A percentile compares a stretch with the other conserved stretches of the same genome.
Evolutionary conservation across 2,888 invertebrate species (phyloP).

Genomic region (Herminia tarsipennalis): DNA sequence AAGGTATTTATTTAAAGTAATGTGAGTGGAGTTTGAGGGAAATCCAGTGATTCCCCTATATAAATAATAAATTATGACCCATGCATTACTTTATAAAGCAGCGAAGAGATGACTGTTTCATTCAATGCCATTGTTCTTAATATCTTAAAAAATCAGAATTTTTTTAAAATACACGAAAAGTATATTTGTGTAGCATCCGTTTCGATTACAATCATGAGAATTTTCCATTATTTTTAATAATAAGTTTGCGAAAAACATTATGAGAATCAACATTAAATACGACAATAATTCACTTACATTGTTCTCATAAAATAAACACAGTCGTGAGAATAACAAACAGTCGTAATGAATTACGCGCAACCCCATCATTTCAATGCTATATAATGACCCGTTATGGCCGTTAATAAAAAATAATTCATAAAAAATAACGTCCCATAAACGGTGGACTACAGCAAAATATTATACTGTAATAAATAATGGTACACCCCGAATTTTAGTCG

Average conservation of each 20-base stretch:
- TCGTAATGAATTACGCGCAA: conserved; percentile 68
- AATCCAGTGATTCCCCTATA: too few species aligned
- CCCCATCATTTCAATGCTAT: conserved; percentile 73
- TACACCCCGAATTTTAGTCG: conserved; percentile 81
- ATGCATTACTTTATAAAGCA: too few species aligned
- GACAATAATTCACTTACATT: conserved; percentile 23
- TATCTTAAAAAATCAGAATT: too few species aligned
- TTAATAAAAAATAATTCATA: conserved; percentile 80
- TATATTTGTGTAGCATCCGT: too few species aligned
- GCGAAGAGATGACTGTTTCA: too few species aligned
- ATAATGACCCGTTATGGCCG: conserved; percentile 76
- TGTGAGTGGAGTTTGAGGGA: too few species aligned
- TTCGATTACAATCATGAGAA: conserved; percentile 1
- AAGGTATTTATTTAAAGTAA: too few species aligned
- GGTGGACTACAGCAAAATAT: conserved; percentile 81
- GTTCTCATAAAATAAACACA: conserved; percentile 49
- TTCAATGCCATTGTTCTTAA: too few species aligned
- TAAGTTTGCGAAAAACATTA: neutral
- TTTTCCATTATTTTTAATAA: neutral
- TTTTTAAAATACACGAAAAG: too few species aligned
- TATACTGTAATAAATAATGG: conserved; percentile 83
- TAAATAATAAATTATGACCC: too few species aligned
- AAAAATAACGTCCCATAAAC: conserved; percentile 75
- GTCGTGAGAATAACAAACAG: conserved; percentile 82
- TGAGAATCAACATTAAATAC: conserved; percentile 11